A percentile compares a stretch with the other conserved stretches of the same genome.
Evolutionary conservation across 2,888 invertebrate species (phyloP).

Genomic region (Phyllotreta striolata): DNA sequence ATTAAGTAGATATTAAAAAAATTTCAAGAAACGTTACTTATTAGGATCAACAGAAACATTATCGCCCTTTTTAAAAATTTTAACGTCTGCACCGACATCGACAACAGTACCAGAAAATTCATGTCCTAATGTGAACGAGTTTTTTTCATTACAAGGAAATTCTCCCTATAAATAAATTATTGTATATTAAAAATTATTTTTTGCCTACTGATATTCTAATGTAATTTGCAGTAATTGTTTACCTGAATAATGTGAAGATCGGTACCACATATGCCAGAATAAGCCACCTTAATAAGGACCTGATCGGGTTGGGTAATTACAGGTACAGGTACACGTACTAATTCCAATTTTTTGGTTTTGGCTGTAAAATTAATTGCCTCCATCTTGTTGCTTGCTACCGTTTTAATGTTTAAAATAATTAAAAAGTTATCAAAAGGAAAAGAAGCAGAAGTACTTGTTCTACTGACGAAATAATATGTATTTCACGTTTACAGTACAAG

Average conservation of each 20-base stretch:
- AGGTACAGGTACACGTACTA: conserved; percentile 63
- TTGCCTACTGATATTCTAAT: background rate
- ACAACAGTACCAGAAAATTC: conserved; percentile 72
- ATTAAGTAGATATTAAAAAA: background rate
- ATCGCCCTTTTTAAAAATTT: conserved; percentile 69
- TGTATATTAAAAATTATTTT: background rate
- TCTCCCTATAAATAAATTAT: conserved; percentile 64
- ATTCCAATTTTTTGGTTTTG: conserved; percentile 60
- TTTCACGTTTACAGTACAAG: too few species aligned
- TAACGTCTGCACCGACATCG: conserved; percentile 67
- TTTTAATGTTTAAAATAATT: background rate
- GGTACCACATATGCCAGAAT: conserved; percentile 76
- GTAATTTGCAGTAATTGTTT: conserved; percentile 42
- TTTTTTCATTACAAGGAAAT: conserved; percentile 68
- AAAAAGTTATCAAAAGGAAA: background rate
- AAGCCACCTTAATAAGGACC: conserved; percentile 73
- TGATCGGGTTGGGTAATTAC: conserved; percentile 64
- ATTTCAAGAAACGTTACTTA: conserved; percentile 57
- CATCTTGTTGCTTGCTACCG: conserved; percentile 57
- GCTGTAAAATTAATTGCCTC: conserved; percentile 68
- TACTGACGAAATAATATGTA: too few species aligned
- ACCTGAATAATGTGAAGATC: conserved; percentile 77
- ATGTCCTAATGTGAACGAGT: conserved; percentile 69
- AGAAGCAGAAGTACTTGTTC: background rate
- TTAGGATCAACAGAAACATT: conserved; percentile 76